Percentiles rank a stretch among this genome's conserved stretches.
phyloP scores from a whole-genome alignment of 2,113 vertebrate genomes.

The Sturnus vulgaris region DNA sequence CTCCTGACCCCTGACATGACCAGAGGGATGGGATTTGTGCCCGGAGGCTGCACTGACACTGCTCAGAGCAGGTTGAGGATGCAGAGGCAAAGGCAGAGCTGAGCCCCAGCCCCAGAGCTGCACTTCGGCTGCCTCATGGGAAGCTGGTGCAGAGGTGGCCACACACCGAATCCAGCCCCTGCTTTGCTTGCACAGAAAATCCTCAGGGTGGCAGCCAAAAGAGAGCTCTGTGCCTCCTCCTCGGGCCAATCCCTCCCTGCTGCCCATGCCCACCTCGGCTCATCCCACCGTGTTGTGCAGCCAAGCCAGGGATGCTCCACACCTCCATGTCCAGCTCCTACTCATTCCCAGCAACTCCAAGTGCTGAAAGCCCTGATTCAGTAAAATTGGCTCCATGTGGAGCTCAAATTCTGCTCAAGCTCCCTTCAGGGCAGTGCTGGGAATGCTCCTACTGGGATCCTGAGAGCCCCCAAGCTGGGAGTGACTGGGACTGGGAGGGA shows the following conservation, averaged over 20 bases:
- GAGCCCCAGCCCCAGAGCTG: background rate
- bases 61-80: accelerated
- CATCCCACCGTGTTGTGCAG: accelerated
- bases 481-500: accelerated
- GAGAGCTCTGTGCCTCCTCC: background rate
- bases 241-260: background rate
- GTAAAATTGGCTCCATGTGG: background rate
- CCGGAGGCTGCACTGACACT: background rate
- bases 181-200: background rate
- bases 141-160: background rate
- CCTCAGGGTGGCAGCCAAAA: background rate
- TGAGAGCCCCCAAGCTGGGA: background rate
- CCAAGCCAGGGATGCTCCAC: background rate
- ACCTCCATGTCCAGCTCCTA: background rate
- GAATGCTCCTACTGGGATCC: background rate
- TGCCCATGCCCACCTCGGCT: accelerated
- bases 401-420: background rate
- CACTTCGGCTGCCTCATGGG: accelerated
- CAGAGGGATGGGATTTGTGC: background rate
- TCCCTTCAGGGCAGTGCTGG: background rate
- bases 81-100: background rate
- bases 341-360: background rate
- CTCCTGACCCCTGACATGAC: background rate
- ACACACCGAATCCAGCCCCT: background rate
- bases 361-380: background rate